Evolutionary conservation across 2,797 vertebrate species (phyloP).

Genomic region (Trichosurus vulpecula): DNA sequence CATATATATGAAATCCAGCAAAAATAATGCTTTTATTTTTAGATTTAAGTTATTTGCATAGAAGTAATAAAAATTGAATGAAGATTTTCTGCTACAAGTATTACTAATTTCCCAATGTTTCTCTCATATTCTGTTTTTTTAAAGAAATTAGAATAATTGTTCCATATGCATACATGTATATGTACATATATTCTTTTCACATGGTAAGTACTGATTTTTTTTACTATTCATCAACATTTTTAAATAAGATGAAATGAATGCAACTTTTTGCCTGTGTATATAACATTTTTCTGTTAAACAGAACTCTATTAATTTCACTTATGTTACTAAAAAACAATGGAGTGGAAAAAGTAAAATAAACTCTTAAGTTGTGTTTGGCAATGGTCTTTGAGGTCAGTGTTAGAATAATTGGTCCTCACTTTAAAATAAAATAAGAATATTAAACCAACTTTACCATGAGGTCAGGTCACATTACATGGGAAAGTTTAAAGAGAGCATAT

Average conservation of each 20-base stretch:
- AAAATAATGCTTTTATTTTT: constrained; percentile 47
- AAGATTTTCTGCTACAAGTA: constrained; percentile 50
- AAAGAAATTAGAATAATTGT: constrained; percentile 43
- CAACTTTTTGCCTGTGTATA: constrained; percentile 37
- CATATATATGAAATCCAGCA: constrained; percentile 54
- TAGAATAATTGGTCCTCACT: constrained; percentile 36
- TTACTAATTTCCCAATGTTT: constrained; percentile 62
- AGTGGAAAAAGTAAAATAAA: constrained; percentile 25
- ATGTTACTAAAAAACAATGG: constrained; percentile 5
- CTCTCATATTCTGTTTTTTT: constrained; percentile 52
- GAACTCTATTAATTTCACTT: constrained; percentile 46
- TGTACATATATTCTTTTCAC: background rate
- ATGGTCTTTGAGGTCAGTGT: constrained; percentile 20
- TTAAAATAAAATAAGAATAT: constrained; percentile 47
- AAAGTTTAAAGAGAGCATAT: constrained; percentile 55
- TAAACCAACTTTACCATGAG: constrained; percentile 57
- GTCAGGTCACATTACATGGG: constrained; percentile 47
- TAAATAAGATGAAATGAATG: constrained; percentile 33
- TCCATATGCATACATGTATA: background rate
- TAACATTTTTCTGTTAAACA: constrained; percentile 25
- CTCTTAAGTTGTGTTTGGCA: constrained; percentile 7
- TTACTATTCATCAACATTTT: constrained; percentile 11
- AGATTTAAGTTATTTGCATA: constrained; percentile 19
- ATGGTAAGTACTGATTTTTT: constrained; percentile 37
- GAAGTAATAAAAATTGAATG: constrained; percentile 50